phyloP scores from a whole-genome alignment of 2,797 vertebrate species.

The Nasua narica region DNA sequence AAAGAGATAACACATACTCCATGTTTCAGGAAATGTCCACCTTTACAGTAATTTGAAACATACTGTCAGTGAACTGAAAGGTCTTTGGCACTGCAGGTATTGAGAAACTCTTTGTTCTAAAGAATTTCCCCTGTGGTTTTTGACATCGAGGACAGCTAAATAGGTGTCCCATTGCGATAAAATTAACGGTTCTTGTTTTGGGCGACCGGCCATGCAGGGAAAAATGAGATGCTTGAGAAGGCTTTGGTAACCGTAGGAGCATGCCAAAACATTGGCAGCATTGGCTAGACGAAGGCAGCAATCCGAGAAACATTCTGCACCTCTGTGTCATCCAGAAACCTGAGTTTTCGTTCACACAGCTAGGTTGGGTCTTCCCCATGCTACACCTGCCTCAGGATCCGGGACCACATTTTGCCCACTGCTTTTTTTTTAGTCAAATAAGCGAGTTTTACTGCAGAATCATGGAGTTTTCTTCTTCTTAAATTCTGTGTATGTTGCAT shows the following conservation, averaged over 20 bases:
- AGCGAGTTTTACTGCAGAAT: neutral
- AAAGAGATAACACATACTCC: neutral
- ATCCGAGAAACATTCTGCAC: neutral
- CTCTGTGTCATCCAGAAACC: neutral
- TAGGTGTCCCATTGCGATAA: neutral
- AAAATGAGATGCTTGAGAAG: neutral
- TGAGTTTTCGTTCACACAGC: neutral
- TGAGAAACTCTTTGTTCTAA: neutral
- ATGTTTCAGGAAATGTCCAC: neutral
- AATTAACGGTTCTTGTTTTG: neutral
- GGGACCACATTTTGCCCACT: neutral
- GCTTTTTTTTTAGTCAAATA: neutral
- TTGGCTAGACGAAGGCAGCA: neutral
- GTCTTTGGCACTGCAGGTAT: neutral
- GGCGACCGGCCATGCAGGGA: neutral
- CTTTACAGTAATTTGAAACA: conserved; percentile 19
- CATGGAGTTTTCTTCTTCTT: neutral
- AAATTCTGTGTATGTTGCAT: neutral
- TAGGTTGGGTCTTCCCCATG: neutral
- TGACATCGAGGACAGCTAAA: neutral
- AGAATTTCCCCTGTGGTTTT: conserved; percentile 2
- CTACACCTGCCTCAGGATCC: neutral
- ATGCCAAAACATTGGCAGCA: neutral
- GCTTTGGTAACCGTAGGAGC: neutral
- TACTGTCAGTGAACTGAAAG: neutral